A percentile compares a stretch with the other conserved stretches of the same genome.
Evolutionary conservation across 2,888 invertebrate genomes (phyloP).

Genomic region (Papilio elwesi): DNA sequence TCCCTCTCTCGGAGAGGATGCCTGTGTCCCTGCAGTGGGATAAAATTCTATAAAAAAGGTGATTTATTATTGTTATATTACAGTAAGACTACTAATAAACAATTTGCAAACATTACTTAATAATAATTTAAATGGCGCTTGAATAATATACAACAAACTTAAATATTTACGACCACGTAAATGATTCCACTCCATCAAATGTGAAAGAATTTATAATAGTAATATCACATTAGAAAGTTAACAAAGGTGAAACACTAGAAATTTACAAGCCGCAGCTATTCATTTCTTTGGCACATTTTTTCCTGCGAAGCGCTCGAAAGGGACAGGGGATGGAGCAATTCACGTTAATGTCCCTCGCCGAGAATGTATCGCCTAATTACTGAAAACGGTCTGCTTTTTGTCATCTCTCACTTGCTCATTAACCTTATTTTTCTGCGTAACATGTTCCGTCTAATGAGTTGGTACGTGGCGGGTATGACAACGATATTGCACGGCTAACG

Average conservation of each 20-base stretch:
- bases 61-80: no score
- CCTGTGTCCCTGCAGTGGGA: no score
- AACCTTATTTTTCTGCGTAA: conserved; percentile 39
- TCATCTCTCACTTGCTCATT: conserved; percentile 44
- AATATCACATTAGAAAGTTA: conserved; percentile 11
- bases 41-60: no score
- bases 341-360: conserved; percentile 62
- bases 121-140: no score
- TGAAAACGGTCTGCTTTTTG: conserved; percentile 56
- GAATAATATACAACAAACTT: no score
- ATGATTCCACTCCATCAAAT: not conserved
- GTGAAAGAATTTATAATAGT: not conserved
- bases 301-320: conserved; percentile 48
- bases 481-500: conserved; percentile 24
- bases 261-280: conserved; percentile 24
- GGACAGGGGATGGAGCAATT: conserved; percentile 60
- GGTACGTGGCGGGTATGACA: conserved; percentile 31
- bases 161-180: not conserved
- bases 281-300: conserved; percentile 45
- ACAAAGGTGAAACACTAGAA: conserved; percentile 9
- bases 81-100: no score
- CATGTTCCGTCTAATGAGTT: conserved; percentile 34
- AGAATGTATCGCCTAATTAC: conserved; percentile 72
- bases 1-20: no score
- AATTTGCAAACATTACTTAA: no score